Evolutionary conservation across 2,113 vertebrate species (phyloP).

Genomic region (Hyaena hyaena): DNA sequence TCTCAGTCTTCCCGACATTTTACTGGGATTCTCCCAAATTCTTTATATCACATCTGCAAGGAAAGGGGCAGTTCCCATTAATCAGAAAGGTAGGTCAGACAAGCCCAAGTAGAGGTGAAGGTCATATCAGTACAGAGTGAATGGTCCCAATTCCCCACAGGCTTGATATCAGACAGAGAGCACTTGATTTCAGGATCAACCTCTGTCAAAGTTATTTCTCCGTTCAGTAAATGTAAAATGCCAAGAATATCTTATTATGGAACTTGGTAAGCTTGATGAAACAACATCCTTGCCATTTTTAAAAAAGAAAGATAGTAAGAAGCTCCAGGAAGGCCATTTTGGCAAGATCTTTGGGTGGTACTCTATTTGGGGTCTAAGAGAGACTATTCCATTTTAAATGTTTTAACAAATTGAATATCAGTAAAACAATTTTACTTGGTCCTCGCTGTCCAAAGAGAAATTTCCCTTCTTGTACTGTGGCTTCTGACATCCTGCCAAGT

Average conservation of each 20-base stretch:
- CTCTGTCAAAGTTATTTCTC: background rate
- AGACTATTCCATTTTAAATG: background rate
- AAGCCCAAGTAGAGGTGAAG: background rate
- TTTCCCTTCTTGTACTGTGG: conserved; percentile 23
- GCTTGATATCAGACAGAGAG: background rate
- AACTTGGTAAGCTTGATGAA: background rate
- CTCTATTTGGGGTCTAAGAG: background rate
- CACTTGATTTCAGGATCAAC: background rate
- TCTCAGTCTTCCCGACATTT: background rate
- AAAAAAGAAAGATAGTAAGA: background rate
- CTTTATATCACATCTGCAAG: background rate
- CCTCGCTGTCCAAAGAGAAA: conserved; percentile 55
- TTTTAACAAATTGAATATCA: conserved; percentile 62
- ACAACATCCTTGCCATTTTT: background rate
- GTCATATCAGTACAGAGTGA: background rate
- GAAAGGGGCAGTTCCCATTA: background rate
- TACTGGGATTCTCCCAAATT: background rate
- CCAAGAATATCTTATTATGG: background rate
- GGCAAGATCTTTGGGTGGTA: conserved; percentile 13
- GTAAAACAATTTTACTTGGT: background rate
- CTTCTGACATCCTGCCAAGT: conserved; percentile 66
- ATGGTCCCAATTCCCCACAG: background rate
- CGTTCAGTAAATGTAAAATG: background rate
- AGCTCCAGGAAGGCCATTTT: background rate
- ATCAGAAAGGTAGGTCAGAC: background rate